phyloP scores from a whole-genome alignment of 2,888 invertebrate genomes.

The Candidula unifasciata region DNA sequence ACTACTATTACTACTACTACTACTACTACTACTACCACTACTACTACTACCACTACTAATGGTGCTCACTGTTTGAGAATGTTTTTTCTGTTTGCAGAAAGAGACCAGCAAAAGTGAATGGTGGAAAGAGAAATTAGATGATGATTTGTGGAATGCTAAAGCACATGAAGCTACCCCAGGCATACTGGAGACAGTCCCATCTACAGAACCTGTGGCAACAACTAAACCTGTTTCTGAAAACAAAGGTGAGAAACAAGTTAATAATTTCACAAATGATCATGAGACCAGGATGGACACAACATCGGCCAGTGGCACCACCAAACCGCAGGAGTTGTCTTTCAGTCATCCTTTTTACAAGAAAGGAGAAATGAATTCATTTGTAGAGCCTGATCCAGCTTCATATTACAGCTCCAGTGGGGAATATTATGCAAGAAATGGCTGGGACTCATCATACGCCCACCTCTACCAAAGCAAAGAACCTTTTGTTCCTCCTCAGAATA shows the following conservation, averaged over 20 bases:
- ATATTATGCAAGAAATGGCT: background rate
- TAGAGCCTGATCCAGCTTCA: conserved; percentile 34
- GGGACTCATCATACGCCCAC: conserved; percentile 23
- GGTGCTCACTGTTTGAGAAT: background rate
- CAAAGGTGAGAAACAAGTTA: conserved; percentile 29
- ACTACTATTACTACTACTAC: background rate
- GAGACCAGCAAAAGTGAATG: conserved; percentile 39
- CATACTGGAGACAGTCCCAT: background rate
- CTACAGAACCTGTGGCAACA: background rate
- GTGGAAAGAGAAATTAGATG: conserved; percentile 53
- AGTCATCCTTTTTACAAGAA: conserved; percentile 7
- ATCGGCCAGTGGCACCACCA: background rate
- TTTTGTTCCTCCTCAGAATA: background rate
- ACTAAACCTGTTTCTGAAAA: background rate
- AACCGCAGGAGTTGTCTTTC: background rate
- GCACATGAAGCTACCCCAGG: background rate
- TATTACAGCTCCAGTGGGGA: conserved; percentile 27
- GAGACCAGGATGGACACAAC: background rate
- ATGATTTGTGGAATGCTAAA: conserved; percentile 48
- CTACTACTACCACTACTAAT: background rate
- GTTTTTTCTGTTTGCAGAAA: conserved; percentile 32
- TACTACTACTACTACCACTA: background rate
- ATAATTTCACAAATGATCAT: conserved; percentile 15
- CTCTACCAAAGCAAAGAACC: background rate
- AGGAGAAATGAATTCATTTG: conserved; percentile 38